Evolutionary conservation across 2,888 invertebrate species (phyloP), one percentile per base, ranked within the genome.

Genomic region (Teleogryllus oceanicus): DNA sequence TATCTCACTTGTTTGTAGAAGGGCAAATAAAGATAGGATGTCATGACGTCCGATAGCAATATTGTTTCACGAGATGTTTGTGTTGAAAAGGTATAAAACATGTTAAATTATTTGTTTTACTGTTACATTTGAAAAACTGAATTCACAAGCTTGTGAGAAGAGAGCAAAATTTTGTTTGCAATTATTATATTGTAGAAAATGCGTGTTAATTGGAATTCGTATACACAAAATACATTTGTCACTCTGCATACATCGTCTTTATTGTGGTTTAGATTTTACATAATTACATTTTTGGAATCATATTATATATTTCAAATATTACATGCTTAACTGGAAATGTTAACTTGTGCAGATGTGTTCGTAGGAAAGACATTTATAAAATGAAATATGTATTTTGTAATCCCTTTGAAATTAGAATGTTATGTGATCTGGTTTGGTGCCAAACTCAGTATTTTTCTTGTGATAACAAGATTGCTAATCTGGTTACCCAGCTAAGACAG

Each of bases 401-500:
- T 37, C 37, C 1, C 37, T 37, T 37, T 37, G 24, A 37, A 37
- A 37, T 37, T 37, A 37, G 8, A 37, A 37, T 37, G 5, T 62
- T 10, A 62, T 62, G 62, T 62, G 16, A 62, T 62, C 62, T 62
- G 62, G 13, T 62, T 37, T 37, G 62, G 8, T 62, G 62, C 4
- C 16, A 62, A 62, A 62, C n/a, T 37, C 37, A 62, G 13, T 62
- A n/a, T 62, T 4, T 62, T 62, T n/a, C 13, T 13, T 13, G 62
- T 62, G 62, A 62, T 62, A 62, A 62, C 62, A 62, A 62, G 62
- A 62, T 62, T 62, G 62, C 62, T 62, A 62, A 62, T 62, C 13
- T 62, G n/a, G 62, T 62, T n/a, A 62, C 62, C 16, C 62, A 62
- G 62, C 62, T 18, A 62, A 62, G 13, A 18, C 16, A 62, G 62